phyloP scores from a whole-genome alignment of 2,113 vertebrate genomes.

The Percina caprodes region DNA sequence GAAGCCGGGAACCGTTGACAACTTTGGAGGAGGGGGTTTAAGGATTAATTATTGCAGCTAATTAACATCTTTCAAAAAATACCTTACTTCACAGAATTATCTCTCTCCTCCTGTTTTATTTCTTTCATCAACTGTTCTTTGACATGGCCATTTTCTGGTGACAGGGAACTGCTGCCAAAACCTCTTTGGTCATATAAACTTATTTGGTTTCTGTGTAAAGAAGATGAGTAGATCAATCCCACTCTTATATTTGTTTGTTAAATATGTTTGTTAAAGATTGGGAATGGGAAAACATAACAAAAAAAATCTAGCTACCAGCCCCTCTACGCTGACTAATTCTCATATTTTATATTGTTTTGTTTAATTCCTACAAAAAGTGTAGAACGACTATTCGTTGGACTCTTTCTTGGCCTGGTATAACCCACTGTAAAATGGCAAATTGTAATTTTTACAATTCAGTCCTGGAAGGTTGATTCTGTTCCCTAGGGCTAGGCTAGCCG shows the following conservation, averaged over 20 bases:
- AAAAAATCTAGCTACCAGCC: not conserved
- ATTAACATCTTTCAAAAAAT: not conserved
- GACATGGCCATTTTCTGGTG: not conserved
- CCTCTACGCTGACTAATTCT: not conserved
- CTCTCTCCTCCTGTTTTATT: not conserved
- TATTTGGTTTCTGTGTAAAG: not conserved
- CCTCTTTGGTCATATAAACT: not conserved
- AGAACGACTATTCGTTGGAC: not conserved
- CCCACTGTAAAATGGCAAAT: not conserved
- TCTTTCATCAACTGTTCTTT: not conserved
- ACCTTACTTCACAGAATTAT: not conserved
- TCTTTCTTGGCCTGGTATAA: not conserved
- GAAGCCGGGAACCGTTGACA: slow-evolving; percentile 95
- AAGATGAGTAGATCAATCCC: not conserved
- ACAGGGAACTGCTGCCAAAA: not conserved
- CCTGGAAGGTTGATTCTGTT: not conserved
- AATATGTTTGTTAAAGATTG: too few relatives aligned
- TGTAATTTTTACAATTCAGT: not conserved
- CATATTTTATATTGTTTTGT: not conserved
- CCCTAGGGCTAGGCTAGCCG: not conserved
- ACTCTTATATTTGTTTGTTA: not conserved
- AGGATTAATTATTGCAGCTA: not conserved
- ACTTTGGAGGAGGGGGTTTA: slow-evolving; percentile 76
- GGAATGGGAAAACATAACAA: not conserved
- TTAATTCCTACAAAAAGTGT: not conserved